These are phyloP conservation scores for Tarsius wallacei DNA, from an alignment of 2,797 vertebrate genomes.

Conservation along the genomic window DNA sequence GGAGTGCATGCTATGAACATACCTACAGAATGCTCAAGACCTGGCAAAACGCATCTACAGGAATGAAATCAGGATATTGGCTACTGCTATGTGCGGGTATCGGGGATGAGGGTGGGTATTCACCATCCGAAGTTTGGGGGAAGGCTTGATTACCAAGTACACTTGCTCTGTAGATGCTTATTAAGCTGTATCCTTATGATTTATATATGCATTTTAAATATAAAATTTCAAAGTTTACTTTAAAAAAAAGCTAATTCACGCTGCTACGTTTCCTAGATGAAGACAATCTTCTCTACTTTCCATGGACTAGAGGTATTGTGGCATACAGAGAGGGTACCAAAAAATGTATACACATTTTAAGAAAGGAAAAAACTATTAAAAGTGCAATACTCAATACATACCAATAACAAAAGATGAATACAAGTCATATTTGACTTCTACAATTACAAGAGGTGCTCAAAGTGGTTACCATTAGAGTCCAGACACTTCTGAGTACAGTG, in stretches of 20 bases:
- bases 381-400: too few relatives aligned
- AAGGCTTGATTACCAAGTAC: not conserved
- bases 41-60: not conserved
- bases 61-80: not conserved
- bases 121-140: not conserved
- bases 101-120: not conserved
- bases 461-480: too few relatives aligned
- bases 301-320: not conserved
- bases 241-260: not conserved
- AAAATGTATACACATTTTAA: too few relatives aligned
- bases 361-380: too few relatives aligned
- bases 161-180: not conserved
- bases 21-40: not conserved
- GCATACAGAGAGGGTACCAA: too few relatives aligned
- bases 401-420: too few relatives aligned
- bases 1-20: not conserved
- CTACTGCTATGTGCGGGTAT: too few relatives aligned
- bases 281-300: not conserved
- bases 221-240: not conserved
- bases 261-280: not conserved
- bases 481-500: too few relatives aligned
- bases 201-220: slow-evolving; percentile 9
- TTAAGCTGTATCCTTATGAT: not conserved
- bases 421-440: too few relatives aligned
- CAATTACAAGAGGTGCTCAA: too few relatives aligned